Conservation (phyloP, 2,113 vertebrate genomes). For the Gallinago jamesoni region DNA sequence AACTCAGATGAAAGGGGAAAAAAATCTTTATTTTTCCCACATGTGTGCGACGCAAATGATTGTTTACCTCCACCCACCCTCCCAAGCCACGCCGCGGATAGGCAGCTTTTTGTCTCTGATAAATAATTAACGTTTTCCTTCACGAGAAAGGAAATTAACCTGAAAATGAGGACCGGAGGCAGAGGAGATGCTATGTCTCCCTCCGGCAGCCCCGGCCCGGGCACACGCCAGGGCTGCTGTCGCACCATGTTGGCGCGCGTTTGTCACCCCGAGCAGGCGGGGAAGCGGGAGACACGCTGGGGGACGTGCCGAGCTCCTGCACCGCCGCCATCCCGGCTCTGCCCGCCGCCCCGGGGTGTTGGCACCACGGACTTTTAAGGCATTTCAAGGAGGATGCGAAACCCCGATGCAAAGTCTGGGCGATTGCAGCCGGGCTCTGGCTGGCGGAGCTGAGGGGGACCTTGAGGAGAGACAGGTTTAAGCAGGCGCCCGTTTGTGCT, state of each 20-base stretch:
- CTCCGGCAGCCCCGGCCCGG: background rate
- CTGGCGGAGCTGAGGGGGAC: fast-evolving
- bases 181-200: fast-evolving
- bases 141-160: background rate
- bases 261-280: fast-evolving
- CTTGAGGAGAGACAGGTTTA: background rate
- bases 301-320: background rate
- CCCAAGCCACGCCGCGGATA: background rate
- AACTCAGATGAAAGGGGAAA: background rate
- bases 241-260: fast-evolving
- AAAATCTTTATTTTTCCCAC: background rate
- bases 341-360: background rate
- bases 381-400: background rate
- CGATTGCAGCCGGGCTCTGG: fast-evolving
- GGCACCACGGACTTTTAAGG: background rate
- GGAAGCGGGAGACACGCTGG: background rate
- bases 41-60: fast-evolving
- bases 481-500: background rate
- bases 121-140: background rate
- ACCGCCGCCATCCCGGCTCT: background rate
- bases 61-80: background rate
- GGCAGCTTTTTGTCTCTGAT: background rate
- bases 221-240: background rate
- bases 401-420: background rate
- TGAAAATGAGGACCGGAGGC: background rate